These are phyloP conservation scores for Allolobophora icterica DNA, from an alignment of 2,888 invertebrate genomes.

Conservation along the genomic window DNA sequence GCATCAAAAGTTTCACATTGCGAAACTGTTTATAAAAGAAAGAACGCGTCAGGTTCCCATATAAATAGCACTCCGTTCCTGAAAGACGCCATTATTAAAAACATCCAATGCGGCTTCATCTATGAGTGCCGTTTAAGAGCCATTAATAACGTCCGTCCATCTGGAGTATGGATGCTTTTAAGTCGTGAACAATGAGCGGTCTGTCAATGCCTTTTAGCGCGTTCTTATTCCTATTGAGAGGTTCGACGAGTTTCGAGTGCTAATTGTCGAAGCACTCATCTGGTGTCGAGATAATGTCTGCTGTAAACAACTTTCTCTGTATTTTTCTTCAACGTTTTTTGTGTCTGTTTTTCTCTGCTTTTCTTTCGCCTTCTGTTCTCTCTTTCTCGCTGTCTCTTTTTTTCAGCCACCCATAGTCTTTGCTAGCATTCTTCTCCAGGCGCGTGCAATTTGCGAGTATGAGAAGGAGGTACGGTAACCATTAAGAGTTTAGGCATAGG, in stretches of 20 bases:
- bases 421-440: neutral
- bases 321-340: neutral
- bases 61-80: neutral
- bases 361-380: neutral
- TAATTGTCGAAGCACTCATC: conserved; percentile 2
- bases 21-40: neutral
- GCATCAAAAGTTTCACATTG: neutral
- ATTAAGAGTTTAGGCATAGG: too few species aligned
- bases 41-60: neutral
- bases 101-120: neutral
- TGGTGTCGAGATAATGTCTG: neutral
- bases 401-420: neutral
- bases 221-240: neutral
- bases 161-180: neutral
- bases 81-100: neutral
- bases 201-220: neutral
- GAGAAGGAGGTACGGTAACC: too few species aligned
- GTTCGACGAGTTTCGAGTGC: neutral
- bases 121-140: neutral
- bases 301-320: neutral
- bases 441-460: too few species aligned
- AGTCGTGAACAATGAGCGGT: neutral
- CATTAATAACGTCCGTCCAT: neutral
- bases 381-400: neutral
- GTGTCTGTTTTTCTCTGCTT: neutral